phyloP scores from a whole-genome alignment of 2,797 vertebrate species.

The Siniperca scherzeri region DNA sequence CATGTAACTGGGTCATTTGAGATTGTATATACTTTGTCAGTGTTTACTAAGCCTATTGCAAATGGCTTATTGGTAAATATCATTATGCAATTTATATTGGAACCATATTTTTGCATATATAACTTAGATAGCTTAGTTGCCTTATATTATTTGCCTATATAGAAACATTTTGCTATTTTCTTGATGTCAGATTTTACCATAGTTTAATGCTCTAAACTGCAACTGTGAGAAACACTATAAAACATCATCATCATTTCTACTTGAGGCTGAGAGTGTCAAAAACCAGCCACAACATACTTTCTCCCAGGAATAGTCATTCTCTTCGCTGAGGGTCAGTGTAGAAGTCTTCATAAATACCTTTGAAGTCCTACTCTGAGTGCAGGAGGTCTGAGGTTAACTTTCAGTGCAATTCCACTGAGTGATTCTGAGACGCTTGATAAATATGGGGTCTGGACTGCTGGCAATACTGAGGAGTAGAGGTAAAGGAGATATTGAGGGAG shows the following conservation, averaged over 20 bases:
- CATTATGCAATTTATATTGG: not conserved
- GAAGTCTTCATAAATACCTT: not conserved
- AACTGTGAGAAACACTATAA: not conserved
- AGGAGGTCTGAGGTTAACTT: not conserved
- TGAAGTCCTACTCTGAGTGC: not conserved
- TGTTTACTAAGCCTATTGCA: too few relatives aligned
- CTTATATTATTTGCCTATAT: not conserved
- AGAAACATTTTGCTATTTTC: not conserved
- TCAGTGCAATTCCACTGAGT: not conserved
- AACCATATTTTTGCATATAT: not conserved
- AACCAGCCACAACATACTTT: not conserved
- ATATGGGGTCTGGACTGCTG: not conserved
- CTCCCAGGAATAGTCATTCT: too few relatives aligned
- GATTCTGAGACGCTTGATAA: conserved; percentile 1
- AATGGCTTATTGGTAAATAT: too few relatives aligned
- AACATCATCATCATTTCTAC: not conserved
- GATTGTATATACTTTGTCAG: too few relatives aligned
- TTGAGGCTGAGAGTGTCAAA: not conserved
- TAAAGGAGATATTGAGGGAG: conserved; percentile 21
- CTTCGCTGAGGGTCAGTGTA: not conserved
- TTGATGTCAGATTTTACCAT: not conserved
- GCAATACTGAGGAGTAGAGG: conserved; percentile 8
- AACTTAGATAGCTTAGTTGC: not conserved
- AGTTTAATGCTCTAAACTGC: not conserved
- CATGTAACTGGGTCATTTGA: not conserved